Base-by-base conservation (phyloP, 2,888 invertebrate species). In the Ectemnius continuus region DNA sequence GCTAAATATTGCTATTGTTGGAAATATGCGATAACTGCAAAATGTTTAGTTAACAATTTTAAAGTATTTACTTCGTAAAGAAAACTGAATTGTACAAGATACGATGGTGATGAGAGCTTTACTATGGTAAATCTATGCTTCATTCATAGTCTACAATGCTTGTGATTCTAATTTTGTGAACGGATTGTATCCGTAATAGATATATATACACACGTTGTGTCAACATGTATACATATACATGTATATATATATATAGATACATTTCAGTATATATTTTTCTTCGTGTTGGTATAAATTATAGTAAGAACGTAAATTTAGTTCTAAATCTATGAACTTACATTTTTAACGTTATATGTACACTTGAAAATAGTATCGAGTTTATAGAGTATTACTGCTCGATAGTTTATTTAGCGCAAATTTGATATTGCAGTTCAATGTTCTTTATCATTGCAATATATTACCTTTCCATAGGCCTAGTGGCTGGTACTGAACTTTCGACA, bases 401-500 rank as follows among this genome's bases (percentile, higher is more conserved):
- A 79, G 73, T 81, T 73, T 79, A 76, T 76, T 63, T 61, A 62
- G 73, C 70, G 62, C 71, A 60, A 73, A 69, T 56, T 65, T 52
- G 14, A 66, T 58, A 67, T 48, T 47, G 20, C 72, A 76, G 74
- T 67, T 26, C 28, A 61, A 63, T 18, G 60, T 69, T 69, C 73
- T 67, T 73, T 48, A n/a, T 58, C 65, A 65, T 76, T 72, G 70
- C 65, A 74, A 61, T 79, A 63, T 83, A 88, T 90, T 90, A 90
- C 87, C 90, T 90, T 76, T 89, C 88, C 76, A 85, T 85, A 76
- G 90, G 86, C 77, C 85, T 86, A 48, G 89, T 86, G 36, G 88
- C 87, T 65, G 89, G 84, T 73, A 88, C 87, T 18, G 90, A 90
- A 77, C 90, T 90, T 79, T 90, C 90, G 26, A 90, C 90, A 52